These are phyloP conservation scores for Chiroxiphia lanceolata DNA, from an alignment of 2,797 vertebrate species.

Conservation along the genomic window DNA sequence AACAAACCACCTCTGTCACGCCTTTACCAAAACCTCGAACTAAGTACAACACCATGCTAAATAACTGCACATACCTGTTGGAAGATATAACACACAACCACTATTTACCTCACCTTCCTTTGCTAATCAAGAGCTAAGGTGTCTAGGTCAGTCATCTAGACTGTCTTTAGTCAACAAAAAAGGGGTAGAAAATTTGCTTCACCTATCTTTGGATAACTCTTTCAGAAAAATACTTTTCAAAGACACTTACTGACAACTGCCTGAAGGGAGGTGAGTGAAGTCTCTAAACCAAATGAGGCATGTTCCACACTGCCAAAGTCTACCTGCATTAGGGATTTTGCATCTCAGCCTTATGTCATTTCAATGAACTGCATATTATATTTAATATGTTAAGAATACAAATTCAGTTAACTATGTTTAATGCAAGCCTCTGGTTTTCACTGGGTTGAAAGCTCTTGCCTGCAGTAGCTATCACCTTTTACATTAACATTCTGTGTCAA, in stretches of 20 bases:
- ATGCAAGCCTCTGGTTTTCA: neutral
- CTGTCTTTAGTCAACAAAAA: neutral
- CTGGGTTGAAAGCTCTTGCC: neutral
- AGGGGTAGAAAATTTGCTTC: neutral
- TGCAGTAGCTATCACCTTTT: neutral
- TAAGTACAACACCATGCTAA: neutral
- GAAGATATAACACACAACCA: neutral
- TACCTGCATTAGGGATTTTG: neutral
- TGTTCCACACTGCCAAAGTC: neutral
- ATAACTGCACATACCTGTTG: neutral
- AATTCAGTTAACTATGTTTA: neutral
- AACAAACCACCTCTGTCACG: neutral
- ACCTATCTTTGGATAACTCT: neutral
- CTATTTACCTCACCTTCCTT: neutral
- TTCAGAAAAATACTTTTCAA: neutral
- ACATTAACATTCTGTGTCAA: constrained; percentile 7
- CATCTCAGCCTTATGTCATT: neutral
- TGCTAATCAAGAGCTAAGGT: neutral
- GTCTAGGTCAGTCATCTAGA: neutral
- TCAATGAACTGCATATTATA: neutral
- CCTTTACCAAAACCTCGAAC: neutral
- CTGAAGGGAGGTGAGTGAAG: neutral
- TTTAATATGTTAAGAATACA: neutral
- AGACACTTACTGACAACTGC: neutral
- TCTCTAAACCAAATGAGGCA: neutral